These are phyloP conservation scores for Xestia ashworthii DNA, from an alignment of 2,888 invertebrate species.

Conservation along the genomic window DNA sequence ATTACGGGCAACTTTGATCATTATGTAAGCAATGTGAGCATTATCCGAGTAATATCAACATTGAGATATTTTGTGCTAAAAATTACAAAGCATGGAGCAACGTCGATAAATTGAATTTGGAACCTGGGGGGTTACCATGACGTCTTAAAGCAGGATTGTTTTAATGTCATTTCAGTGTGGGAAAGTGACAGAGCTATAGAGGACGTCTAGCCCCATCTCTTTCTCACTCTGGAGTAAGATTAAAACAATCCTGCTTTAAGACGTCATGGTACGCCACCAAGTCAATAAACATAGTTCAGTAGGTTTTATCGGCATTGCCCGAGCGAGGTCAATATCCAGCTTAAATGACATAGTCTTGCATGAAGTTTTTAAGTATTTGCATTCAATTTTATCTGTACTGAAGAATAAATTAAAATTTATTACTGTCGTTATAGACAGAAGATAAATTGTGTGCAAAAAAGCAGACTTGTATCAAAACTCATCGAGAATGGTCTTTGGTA, in stretches of 20 bases:
- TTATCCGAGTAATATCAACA: constrained; percentile 19
- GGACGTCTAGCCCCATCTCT: no score
- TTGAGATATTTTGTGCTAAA: constrained; percentile 23
- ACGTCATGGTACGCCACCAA: no score
- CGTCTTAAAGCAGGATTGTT: no score
- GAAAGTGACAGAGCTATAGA: no score
- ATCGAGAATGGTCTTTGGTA: constrained; percentile 53
- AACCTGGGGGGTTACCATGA: no score
- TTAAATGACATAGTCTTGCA: constrained; percentile 7
- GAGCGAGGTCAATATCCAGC: constrained; percentile 5
- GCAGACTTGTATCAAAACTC: constrained; percentile 33
- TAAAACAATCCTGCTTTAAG: no score
- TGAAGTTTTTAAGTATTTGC: constrained; percentile 15
- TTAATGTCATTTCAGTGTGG: no score
- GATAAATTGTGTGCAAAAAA: constrained; percentile 10
- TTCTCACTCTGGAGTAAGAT: no score
- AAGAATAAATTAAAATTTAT: not conserved
- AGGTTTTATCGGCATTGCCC: constrained; percentile 38
- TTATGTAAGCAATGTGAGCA: constrained; percentile 23
- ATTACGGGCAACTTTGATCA: constrained; percentile 15
- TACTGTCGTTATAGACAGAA: not conserved
- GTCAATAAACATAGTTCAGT: constrained; percentile 53
- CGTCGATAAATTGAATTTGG: constrained; percentile 35
- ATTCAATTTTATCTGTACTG: constrained; percentile 15
- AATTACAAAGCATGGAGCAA: constrained; percentile 14